Evolutionary conservation across 2,888 invertebrate species (phyloP).

Genomic region (Sarcophaga subvicina): DNA sequence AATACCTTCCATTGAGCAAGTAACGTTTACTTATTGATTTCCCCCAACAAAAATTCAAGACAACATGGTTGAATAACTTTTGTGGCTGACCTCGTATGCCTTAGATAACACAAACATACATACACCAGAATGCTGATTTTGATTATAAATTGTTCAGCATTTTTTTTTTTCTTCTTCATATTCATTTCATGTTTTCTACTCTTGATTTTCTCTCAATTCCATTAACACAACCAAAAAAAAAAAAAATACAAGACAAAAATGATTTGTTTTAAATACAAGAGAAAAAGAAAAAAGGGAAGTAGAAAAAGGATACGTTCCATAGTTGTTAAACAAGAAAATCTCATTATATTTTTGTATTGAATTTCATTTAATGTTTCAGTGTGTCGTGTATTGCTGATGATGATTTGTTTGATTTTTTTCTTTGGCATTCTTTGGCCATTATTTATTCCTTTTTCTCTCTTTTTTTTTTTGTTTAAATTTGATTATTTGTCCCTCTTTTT

Average conservation of each 20-base stretch:
- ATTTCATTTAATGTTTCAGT: neutral
- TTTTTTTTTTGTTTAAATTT: neutral
- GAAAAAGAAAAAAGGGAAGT: neutral
- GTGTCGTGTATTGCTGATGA: neutral
- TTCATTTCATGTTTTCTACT: neutral
- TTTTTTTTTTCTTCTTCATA: neutral
- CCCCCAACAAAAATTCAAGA: too few relatives aligned
- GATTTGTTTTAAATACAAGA: slow-evolving; percentile 55
- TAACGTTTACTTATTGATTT: too few relatives aligned
- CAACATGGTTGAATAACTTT: too few relatives aligned
- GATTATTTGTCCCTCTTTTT: neutral
- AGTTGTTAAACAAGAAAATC: slow-evolving; percentile 35
- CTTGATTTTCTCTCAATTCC: slow-evolving; percentile 18
- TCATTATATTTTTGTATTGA: slow-evolving; percentile 40
- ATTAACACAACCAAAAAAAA: neutral
- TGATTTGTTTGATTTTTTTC: neutral
- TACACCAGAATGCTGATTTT: too few relatives aligned
- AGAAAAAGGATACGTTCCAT: neutral
- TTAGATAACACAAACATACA: too few relatives aligned
- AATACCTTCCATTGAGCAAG: too few relatives aligned
- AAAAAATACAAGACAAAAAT: neutral
- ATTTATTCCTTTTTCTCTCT: slow-evolving; percentile 3
- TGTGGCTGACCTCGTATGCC: too few relatives aligned
- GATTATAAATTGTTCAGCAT: neutral
- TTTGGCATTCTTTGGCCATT: slow-evolving; percentile 16